A percentile compares a stretch with the other conserved stretches of the same genome.
phyloP scores from a whole-genome alignment of 2,113 vertebrate genomes.

The Otus sunia region DNA sequence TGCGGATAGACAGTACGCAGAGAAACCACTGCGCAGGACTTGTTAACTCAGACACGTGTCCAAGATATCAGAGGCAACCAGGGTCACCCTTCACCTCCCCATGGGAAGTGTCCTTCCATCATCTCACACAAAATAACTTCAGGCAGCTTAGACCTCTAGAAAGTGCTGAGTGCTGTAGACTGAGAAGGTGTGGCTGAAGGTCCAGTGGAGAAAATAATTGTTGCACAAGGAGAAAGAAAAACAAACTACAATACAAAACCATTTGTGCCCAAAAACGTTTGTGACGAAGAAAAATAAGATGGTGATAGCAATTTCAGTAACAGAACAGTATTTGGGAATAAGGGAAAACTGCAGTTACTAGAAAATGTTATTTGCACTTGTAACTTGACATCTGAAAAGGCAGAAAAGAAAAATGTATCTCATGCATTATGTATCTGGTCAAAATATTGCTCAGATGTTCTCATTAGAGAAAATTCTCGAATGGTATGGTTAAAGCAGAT shows the following conservation, averaged over 20 bases:
- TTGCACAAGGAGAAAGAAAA: not conserved
- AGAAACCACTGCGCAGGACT: not conserved
- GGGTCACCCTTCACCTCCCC: not conserved
- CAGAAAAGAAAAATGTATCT: not conserved
- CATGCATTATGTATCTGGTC: not conserved
- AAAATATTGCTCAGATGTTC: not conserved
- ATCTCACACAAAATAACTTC: not conserved
- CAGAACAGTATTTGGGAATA: not conserved
- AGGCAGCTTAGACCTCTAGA: not conserved
- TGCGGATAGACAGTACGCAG: not conserved
- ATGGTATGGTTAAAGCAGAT: not conserved
- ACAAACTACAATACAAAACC: not conserved
- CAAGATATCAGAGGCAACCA: not conserved
- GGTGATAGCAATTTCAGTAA: not conserved
- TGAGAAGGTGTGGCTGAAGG: not conserved
- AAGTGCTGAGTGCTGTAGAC: not conserved
- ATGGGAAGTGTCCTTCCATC: not conserved
- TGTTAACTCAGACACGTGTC: not conserved
- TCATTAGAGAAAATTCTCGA: not conserved
- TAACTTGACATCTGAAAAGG: not conserved
- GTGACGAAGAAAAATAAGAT: not conserved
- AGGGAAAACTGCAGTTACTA: not conserved
- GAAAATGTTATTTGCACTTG: not conserved
- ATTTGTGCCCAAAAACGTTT: not conserved
- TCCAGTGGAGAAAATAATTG: not conserved